phyloP scores from a whole-genome alignment of 2,888 invertebrate genomes.

The Acanthoscelides obtectus region DNA sequence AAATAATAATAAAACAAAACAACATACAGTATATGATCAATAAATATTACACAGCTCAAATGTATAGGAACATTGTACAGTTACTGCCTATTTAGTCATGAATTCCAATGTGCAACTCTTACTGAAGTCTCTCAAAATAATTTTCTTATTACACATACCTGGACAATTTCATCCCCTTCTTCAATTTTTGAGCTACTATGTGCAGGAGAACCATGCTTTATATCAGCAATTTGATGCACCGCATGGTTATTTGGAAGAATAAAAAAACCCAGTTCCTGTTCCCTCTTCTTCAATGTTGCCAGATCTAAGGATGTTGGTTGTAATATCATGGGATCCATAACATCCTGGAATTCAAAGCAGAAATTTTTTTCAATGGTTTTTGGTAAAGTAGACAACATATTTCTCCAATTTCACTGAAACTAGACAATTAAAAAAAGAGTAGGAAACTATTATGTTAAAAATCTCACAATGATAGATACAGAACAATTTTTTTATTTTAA shows the following conservation, averaged over 20 bases:
- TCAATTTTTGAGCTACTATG: constrained; percentile 90
- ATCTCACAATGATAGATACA: no score
- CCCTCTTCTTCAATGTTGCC: constrained; percentile 80
- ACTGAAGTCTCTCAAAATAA: constrained; percentile 3
- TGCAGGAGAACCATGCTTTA: constrained; percentile 88
- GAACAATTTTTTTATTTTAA: not conserved
- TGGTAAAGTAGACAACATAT: no score
- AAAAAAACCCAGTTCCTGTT: constrained; percentile 84
- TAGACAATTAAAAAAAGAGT: not conserved
- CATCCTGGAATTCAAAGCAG: constrained; percentile 54
- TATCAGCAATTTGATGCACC: constrained; percentile 77
- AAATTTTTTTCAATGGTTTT: no score
- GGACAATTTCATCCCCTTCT: constrained; percentile 94
- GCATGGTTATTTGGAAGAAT: constrained; percentile 83
- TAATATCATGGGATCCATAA: constrained; percentile 82
- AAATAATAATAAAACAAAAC: constrained; percentile 11
- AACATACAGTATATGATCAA: not conserved
- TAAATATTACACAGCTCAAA: no score
- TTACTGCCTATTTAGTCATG: no score
- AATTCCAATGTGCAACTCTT: not conserved
- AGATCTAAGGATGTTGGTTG: constrained; percentile 89
- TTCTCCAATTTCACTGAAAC: not conserved
- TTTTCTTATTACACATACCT: constrained; percentile 54
- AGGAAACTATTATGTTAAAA: not conserved
- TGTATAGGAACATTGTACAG: no score